Conservation (phyloP, 2,797 vertebrate genomes). For the Melanotaenia boesemani region DNA sequence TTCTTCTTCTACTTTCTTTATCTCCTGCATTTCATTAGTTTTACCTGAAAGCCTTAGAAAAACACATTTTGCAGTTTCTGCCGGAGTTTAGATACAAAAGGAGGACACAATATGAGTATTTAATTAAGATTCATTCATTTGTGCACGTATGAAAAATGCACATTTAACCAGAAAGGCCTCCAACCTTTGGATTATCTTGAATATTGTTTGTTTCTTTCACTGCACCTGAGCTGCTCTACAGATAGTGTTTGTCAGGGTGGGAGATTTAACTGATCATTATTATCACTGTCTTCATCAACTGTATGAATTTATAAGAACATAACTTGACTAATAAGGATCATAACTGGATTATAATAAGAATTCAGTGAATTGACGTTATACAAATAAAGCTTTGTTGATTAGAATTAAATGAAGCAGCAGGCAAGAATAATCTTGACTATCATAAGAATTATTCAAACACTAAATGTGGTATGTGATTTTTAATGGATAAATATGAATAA, state of each 20-base stretch:
- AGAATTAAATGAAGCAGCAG: too few relatives aligned
- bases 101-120: not conserved
- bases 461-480: not conserved
- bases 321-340: too few relatives aligned
- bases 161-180: slow-evolving; percentile 3
- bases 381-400: too few relatives aligned
- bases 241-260: slow-evolving; percentile 1
- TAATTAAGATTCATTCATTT: slow-evolving; percentile 17
- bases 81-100: slow-evolving; percentile 3
- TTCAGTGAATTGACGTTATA: too few relatives aligned
- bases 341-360: too few relatives aligned
- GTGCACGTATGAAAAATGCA: slow-evolving; percentile 8
- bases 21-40: slow-evolving; percentile 6
- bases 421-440: too few relatives aligned
- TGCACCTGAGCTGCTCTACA: not conserved
- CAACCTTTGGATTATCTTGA: slow-evolving; percentile 3
- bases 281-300: too few relatives aligned
- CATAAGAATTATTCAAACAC: too few relatives aligned
- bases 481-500: not conserved
- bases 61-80: slow-evolving; percentile 2
- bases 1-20: slow-evolving; percentile 2
- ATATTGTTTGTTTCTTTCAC: not conserved
- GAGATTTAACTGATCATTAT: too few relatives aligned
- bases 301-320: too few relatives aligned
- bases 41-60: slow-evolving; percentile 1